These are phyloP conservation scores for Chinchilla lanigera DNA, from an alignment of 2,113 vertebrate genomes.

Conservation along the genomic window DNA sequence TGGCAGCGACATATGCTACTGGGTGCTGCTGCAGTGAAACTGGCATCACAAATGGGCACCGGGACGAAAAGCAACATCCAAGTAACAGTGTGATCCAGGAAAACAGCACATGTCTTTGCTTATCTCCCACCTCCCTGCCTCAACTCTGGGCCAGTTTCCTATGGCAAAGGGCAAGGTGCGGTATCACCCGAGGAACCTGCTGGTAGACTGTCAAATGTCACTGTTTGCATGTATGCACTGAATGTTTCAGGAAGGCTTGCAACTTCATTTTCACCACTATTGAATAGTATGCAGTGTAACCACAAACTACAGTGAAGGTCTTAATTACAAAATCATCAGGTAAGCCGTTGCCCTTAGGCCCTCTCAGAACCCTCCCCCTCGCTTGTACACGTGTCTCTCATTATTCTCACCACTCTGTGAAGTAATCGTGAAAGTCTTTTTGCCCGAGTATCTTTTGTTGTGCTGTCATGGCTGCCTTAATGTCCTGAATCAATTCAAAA, in stretches of 20 bases:
- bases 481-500: background rate
- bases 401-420: background rate
- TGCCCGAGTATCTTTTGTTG: background rate
- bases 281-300: background rate
- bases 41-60: background rate
- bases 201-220: no score
- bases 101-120: background rate
- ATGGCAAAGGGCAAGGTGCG: accelerated
- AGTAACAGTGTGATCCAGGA: background rate
- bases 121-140: background rate
- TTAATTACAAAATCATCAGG: background rate
- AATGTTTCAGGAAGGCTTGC: background rate
- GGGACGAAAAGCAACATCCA: background rate
- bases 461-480: background rate
- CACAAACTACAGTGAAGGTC: background rate
- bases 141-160: background rate
- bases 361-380: background rate
- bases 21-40: background rate
- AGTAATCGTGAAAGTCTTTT: background rate
- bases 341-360: background rate
- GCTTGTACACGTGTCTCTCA: background rate
- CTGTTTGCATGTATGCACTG: background rate
- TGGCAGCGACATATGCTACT: background rate
- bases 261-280: background rate
- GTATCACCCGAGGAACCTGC: background rate